These are phyloP conservation scores for Yponomeuta plumbellus DNA, from an alignment of 2,888 invertebrate genomes.

Conservation along the genomic window DNA sequence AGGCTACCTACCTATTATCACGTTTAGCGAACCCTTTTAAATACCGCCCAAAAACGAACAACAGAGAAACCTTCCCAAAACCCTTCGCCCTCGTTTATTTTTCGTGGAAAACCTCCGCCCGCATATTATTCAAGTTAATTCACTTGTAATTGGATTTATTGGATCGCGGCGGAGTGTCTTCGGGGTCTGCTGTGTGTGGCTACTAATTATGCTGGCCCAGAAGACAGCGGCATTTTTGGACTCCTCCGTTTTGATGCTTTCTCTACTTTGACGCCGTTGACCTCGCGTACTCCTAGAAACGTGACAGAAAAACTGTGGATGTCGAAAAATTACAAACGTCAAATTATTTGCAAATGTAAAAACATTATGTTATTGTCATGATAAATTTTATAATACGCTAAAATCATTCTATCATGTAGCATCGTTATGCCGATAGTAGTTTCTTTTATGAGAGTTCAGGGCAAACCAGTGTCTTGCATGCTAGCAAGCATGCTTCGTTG, in stretches of 20 bases:
- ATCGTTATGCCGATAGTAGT: too few relatives aligned
- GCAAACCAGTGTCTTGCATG: too few relatives aligned
- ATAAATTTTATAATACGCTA: too few relatives aligned
- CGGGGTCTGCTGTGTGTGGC: slow-evolving; percentile 33
- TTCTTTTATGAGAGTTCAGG: too few relatives aligned
- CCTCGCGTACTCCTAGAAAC: too few relatives aligned
- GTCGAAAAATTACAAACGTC: too few relatives aligned
- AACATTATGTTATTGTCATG: too few relatives aligned
- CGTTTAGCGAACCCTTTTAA: background rate
- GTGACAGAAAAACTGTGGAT: too few relatives aligned
- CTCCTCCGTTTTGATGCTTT: slow-evolving; percentile 25
- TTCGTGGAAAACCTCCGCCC: slow-evolving; percentile 29
- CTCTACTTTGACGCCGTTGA: background rate
- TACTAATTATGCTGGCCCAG: slow-evolving; percentile 54
- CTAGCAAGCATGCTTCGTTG: too few relatives aligned
- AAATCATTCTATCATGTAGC: too few relatives aligned
- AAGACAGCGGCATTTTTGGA: slow-evolving; percentile 13
- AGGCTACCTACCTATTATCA: too few relatives aligned
- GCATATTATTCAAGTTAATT: slow-evolving; percentile 59
- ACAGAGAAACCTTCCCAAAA: background rate
- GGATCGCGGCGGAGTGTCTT: slow-evolving; percentile 42
- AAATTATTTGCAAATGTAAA: too few relatives aligned
- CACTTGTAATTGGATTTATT: slow-evolving; percentile 66
- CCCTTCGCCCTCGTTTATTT: slow-evolving; percentile 22
- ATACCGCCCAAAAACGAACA: slow-evolving; percentile 25